Evolutionary conservation across 2,113 vertebrate species (phyloP).

Genomic region (Elephantulus edwardii): DNA sequence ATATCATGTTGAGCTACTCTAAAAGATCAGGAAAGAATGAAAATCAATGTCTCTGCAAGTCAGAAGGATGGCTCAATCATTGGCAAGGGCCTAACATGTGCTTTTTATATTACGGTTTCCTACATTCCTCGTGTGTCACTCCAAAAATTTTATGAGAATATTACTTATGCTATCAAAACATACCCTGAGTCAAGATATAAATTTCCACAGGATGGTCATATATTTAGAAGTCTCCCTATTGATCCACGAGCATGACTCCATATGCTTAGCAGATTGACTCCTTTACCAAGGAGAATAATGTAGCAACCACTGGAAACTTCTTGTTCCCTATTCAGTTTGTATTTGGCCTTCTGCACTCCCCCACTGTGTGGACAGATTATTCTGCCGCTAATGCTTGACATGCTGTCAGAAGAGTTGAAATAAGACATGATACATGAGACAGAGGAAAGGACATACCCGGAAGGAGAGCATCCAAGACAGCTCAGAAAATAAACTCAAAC

Average conservation of each 20-base stretch:
- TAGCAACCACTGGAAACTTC: constrained; percentile 36
- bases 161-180: constrained; percentile 73
- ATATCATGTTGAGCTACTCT: neutral
- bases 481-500: constrained; percentile 57
- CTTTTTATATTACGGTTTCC: constrained; percentile 65
- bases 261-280: constrained; percentile 61
- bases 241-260: constrained; percentile 56
- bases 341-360: constrained; percentile 53
- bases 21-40: constrained; percentile 5
- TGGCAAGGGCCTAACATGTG: constrained; percentile 59
- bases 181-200: constrained; percentile 68
- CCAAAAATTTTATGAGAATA: constrained; percentile 73
- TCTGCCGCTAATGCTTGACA: constrained; percentile 46
- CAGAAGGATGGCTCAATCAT: neutral
- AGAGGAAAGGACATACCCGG: constrained; percentile 4
- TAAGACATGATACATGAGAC: constrained; percentile 61
- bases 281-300: constrained; percentile 48
- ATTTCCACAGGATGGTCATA: constrained; percentile 61
- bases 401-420: constrained; percentile 67
- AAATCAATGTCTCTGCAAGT: constrained; percentile 26
- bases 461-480: constrained; percentile 57
- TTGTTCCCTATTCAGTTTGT: constrained; percentile 10
- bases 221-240: constrained; percentile 56
- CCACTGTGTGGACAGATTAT: constrained; percentile 68
- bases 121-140: constrained; percentile 63